A percentile compares a stretch with the other conserved stretches of the same genome.
Conservation (phyloP, 1,140 invertebrate species). For the Ceratina japonica region DNA sequence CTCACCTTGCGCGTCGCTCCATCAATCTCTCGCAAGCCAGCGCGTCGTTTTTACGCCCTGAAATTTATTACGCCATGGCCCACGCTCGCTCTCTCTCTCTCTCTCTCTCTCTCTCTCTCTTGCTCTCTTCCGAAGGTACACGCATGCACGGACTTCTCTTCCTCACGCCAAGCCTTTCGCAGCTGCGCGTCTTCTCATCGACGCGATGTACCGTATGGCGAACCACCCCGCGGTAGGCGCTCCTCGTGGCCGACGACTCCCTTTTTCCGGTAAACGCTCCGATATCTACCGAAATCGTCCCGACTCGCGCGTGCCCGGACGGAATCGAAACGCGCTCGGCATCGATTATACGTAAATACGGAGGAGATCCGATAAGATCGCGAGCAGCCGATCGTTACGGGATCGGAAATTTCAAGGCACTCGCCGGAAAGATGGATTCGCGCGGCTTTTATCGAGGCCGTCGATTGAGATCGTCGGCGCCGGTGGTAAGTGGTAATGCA, state of each 20-base stretch:
- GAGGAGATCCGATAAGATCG: constrained; percentile 31
- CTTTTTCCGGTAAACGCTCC: too few relatives aligned
- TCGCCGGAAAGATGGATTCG: constrained; percentile 18
- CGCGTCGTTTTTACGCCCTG: constrained; percentile 63
- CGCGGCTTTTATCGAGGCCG: neutral
- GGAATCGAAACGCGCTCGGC: neutral
- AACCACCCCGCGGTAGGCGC: neutral
- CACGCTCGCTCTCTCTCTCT: constrained; percentile 22
- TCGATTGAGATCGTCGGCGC: constrained; percentile 28
- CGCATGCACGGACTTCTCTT: neutral
- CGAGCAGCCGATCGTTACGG: constrained; percentile 24
- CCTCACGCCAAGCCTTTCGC: neutral
- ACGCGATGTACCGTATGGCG: neutral
- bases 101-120: neutral
- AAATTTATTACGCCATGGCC: constrained; percentile 60
- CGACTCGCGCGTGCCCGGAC: neutral
- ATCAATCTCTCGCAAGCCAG: constrained; percentile 71
- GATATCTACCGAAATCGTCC: too few relatives aligned
- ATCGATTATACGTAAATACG: constrained; percentile 43
- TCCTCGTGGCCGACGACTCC: too few relatives aligned
- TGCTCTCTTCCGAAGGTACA: neutral
- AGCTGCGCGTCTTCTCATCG: constrained; percentile 17
- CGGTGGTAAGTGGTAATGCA: constrained; percentile 15
- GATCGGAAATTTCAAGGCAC: constrained; percentile 39
- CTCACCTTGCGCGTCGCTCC: constrained; percentile 69